A percentile compares a stretch with the other conserved stretches of the same genome.
Evolutionary conservation across 2,113 vertebrate species (phyloP).

Genomic region (Microtus pennsylvanicus): DNA sequence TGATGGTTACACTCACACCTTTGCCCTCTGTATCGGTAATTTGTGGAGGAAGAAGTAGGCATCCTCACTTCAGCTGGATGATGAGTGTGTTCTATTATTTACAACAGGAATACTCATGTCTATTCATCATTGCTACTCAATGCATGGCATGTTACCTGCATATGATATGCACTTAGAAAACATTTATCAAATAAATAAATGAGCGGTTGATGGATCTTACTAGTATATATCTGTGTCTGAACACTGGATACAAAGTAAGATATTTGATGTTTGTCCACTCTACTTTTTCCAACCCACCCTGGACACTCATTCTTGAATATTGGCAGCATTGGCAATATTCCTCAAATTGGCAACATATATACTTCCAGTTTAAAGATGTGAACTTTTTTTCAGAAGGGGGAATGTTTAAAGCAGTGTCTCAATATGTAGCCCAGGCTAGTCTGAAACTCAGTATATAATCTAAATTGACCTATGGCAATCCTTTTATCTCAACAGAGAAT

Average conservation of each 20-base stretch:
- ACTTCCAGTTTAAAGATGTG: neutral
- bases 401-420: neutral
- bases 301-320: neutral
- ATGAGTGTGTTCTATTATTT: neutral
- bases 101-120: neutral
- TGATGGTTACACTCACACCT: neutral
- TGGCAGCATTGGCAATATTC: neutral
- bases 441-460: neutral
- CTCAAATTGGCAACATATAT: neutral
- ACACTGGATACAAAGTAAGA: neutral
- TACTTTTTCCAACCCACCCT: neutral
- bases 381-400: neutral
- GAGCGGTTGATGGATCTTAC: neutral
- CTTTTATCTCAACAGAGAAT: neutral
- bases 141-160: neutral
- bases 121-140: neutral
- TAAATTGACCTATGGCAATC: neutral
- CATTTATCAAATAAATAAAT: slow-evolving; percentile 3
- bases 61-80: neutral
- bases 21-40: neutral
- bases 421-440: neutral
- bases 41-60: neutral
- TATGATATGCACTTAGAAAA: neutral
- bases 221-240: neutral
- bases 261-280: neutral